Conservation (phyloP, 2,797 vertebrate genomes). For the Aratinga solstitialis region DNA sequence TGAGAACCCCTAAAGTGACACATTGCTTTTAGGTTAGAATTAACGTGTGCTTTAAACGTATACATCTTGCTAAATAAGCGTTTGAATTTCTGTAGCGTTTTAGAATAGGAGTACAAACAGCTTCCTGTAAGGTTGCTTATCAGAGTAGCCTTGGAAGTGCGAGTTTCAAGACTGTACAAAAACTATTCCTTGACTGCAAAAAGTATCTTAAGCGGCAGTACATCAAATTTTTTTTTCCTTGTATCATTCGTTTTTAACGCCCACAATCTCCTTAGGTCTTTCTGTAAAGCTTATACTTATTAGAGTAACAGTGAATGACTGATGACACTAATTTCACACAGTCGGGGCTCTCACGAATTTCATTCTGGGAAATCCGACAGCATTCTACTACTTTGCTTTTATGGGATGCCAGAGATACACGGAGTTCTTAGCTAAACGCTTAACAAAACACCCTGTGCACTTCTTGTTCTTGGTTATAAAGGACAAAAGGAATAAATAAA, state of each 20-base stretch:
- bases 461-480: not conserved
- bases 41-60: conserved; percentile 28
- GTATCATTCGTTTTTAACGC: not conserved
- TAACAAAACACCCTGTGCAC: not conserved
- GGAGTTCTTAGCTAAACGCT: not conserved
- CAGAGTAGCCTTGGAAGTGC: not conserved
- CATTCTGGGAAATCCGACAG: not conserved
- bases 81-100: conserved; percentile 3
- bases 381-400: not conserved
- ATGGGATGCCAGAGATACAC: not conserved
- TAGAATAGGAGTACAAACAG: not conserved
- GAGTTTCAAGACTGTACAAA: not conserved
- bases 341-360: not conserved
- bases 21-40: conserved; percentile 48
- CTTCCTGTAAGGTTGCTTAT: not conserved
- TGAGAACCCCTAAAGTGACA: conserved; percentile 44
- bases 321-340: not conserved
- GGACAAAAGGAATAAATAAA: not conserved
- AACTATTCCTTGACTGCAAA: not conserved
- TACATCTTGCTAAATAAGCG: not conserved
- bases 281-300: not conserved
- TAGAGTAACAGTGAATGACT: not conserved
- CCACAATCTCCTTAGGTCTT: not conserved
- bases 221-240: not conserved
- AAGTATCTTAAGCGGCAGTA: not conserved